Evolutionary conservation across 1,140 invertebrate species (phyloP), one percentile per base, ranked within the genome.

Genomic region (Thrips palmi): DNA sequence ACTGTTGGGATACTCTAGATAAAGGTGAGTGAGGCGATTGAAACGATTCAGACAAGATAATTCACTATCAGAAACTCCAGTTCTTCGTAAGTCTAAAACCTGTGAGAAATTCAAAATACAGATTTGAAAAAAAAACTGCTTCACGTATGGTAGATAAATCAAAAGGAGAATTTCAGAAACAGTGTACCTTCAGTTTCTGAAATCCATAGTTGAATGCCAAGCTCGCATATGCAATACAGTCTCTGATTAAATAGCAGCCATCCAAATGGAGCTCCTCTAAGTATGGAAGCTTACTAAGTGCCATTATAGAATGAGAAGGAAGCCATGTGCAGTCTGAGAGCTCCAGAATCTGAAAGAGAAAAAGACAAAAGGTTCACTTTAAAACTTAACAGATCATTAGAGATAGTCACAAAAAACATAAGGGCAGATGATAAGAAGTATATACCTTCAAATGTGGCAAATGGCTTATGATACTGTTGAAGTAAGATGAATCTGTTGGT

Each of bases 181-280:
- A 8, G 7, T 36, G 12, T 20, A 73, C 73, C 61, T 73, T 63
- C 5, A 78, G 49, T 12, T 59, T 56, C 50, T 62, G 61, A 46
- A 80, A 78, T n/a, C 77, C 77, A 53, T 75, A 77, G 48, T 71
- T 58, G 6, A 70, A 65, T 0, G 77, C 71, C 27, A 82, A 64
- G 47, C 74, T 75, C 11, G 70, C 67, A 53, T 82, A 82, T 0
- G 76, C 74, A 11, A 80, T 68, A 51, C 74, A 79, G 49, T 78
- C 74, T 15, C 63, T 63, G 36, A 82, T 53, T 38, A 63, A 57
- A 32, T 55, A 50, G 52, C 76, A 80, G 4, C 71, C 67, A 41
- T 68, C 56, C 20, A 77, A 46, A 44, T 60, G 56, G 2, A 82
- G 56, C 36, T 66, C 60, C 22, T 62, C 61, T 4, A 82, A 55